Evolutionary conservation across 2,888 invertebrate species (phyloP), one percentile per base, ranked within the genome.

Genomic region (Tipula helvola): DNA sequence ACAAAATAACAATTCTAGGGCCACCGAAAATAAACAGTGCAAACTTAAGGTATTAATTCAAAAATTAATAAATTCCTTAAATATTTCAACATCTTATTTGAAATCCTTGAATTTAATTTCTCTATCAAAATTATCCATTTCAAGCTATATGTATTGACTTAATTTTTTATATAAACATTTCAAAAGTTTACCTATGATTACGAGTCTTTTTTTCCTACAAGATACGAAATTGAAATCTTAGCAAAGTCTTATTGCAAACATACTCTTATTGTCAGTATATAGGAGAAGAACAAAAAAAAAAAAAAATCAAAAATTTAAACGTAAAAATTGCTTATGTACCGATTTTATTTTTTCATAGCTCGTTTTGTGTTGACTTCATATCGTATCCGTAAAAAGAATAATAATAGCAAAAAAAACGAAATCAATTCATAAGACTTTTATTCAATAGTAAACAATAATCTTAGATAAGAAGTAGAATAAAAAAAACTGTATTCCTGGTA

Each of bases 181-280:
- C 71, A 71, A 71, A 71, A 71, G 71, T 71, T 71, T 71, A 71
- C 71, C 71, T 71, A 71, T 71, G 71, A 71, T 71, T 71, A 71
- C 18, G 71, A 71, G 10, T 52, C 52, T 71, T 28, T 8, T 71
- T 28, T 28, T 10, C 10, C 8, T 71, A 71, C n/a, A 52, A 71
- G 28, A 18, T 71, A 71, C 71, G 28, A 71, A 71, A 71, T 71
- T 71, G 71, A 71, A 71, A 71, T 71, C 71, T 12, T 71, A 28
- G 71, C 71, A 71, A 71, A 71, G 71, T 71, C 28, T 71, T 71
- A 28, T 71, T 28, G 10, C 71, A 18, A 71, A 71, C 28, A 71
- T 71, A 28, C 71, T 71, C 28, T 28, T 28, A 71, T 7, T 28
- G 71, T 71, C 10, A 8, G 52, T 71, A 71, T 18, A 28, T 71